Evolutionary conservation across 2,888 invertebrate species (phyloP).

Genomic region (Catocala sponsa): DNA sequence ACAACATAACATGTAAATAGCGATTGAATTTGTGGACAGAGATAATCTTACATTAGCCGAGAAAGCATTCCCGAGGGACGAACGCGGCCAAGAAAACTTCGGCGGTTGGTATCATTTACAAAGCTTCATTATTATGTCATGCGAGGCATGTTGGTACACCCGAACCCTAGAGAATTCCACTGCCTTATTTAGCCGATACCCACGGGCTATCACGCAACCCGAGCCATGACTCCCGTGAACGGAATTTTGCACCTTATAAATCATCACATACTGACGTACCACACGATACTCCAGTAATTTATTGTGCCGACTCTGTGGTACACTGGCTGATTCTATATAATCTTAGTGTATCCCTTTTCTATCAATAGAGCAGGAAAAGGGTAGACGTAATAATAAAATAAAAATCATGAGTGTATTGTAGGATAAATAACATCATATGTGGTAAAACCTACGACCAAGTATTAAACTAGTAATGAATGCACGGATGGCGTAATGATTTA

Average conservation of each 20-base stretch:
- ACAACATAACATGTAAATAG: neutral
- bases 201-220: constrained; percentile 47
- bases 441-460: no score
- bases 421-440: no score
- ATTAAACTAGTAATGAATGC: no score
- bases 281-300: constrained; percentile 40
- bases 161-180: constrained; percentile 51
- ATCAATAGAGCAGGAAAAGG: no score
- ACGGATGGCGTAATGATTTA: no score
- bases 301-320: constrained; percentile 9
- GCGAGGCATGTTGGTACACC: constrained; percentile 42
- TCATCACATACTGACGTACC: constrained; percentile 58
- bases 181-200: constrained; percentile 58
- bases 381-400: no score
- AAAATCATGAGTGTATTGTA: no score
- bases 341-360: neutral
- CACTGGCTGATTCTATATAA: no score
- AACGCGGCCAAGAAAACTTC: constrained; percentile 4
- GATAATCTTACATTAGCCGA: constrained; percentile 16
- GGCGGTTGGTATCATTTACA: constrained; percentile 46
- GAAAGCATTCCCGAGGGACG: constrained; percentile 17
- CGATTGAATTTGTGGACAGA: constrained; percentile 14
- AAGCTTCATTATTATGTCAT: constrained; percentile 59
- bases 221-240: constrained; percentile 47
- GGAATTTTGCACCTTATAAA: constrained; percentile 68